Evolutionary conservation across 1,140 invertebrate genomes (phyloP).

Genomic region (Rhyacophila brunnea): DNA sequence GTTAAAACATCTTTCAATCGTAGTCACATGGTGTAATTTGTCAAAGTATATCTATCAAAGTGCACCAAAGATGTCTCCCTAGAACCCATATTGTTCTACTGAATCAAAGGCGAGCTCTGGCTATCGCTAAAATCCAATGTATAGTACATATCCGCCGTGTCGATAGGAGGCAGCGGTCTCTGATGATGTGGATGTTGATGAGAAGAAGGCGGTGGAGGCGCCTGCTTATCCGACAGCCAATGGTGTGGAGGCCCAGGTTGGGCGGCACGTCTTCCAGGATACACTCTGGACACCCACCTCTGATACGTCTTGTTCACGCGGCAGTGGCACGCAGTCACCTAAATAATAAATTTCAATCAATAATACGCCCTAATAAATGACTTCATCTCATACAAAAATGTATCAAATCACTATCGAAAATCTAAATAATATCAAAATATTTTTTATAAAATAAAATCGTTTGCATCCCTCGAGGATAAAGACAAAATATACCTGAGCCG

Average conservation of each 20-base stretch:
- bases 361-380: too few species aligned
- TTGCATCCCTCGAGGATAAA: too few species aligned
- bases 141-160: slow-evolving; percentile 70
- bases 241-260: slow-evolving; percentile 48
- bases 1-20: too few species aligned
- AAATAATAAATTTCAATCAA: too few species aligned
- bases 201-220: slow-evolving; percentile 37
- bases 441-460: too few species aligned
- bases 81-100: slow-evolving; percentile 46
- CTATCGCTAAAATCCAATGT: slow-evolving; percentile 71
- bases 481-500: too few species aligned
- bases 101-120: slow-evolving; percentile 67
- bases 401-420: too few species aligned
- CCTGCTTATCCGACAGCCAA: slow-evolving; percentile 52
- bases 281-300: slow-evolving; percentile 47
- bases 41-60: too few species aligned
- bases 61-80: too few species aligned
- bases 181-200: slow-evolving; percentile 38
- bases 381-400: too few species aligned
- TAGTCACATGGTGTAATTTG: too few species aligned
- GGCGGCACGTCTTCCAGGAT: slow-evolving; percentile 39
- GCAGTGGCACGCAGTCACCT: slow-evolving; percentile 68
- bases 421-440: too few species aligned
- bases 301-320: slow-evolving; percentile 70
- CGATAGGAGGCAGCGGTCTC: slow-evolving; percentile 53